Base-by-base conservation (phyloP, 1,140 invertebrate species). In the Patella vulgata region DNA sequence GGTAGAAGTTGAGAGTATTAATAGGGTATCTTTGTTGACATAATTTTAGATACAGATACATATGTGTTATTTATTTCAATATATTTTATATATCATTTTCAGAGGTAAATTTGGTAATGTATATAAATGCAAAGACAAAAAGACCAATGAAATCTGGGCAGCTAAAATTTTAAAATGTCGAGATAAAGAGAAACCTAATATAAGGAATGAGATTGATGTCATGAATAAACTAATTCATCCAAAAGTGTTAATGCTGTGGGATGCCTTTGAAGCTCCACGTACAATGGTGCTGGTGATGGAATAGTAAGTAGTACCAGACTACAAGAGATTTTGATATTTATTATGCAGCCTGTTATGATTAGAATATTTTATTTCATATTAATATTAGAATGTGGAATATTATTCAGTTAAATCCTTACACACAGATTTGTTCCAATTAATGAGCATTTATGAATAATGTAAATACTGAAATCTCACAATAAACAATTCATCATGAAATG, bases 241-340 rank as follows among this genome's bases (percentile, higher is more conserved):
- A 43, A 98, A 98, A 84, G 86, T 99, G n/a, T 96, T 99, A 68
- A 96, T 98, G 79, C 85, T 99, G 2, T 97, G 99, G 81, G 98
- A 99, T 82, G 97, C 97, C 0, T 99, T 96, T 82, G 97, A 99
- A 83, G 94, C 97, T 79, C 94, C 97, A 58, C 94, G 97, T 70
- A 96, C 98, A 87, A 98, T 99, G 94, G 93, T 98, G 25, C 88
- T 99, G 1, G 96, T 99, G 65, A 97, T 97, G 78, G 97, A 99
- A 88, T 99, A 98, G 94, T 96, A 88, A 91, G 93, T 84, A 77
- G 17, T n/a, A 12, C 31, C n/a, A 43, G 30, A 19, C 17, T 53
- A 52, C 3, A n/a, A 23, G 17, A 31, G 17, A 27, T 6, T 28
- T 33, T 43, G n/a, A 27, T 17, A 3, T 31, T 44, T 8, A 33